Evolutionary conservation across 2,113 vertebrate species (phyloP).

Genomic region (Meleagris gallopavo): DNA sequence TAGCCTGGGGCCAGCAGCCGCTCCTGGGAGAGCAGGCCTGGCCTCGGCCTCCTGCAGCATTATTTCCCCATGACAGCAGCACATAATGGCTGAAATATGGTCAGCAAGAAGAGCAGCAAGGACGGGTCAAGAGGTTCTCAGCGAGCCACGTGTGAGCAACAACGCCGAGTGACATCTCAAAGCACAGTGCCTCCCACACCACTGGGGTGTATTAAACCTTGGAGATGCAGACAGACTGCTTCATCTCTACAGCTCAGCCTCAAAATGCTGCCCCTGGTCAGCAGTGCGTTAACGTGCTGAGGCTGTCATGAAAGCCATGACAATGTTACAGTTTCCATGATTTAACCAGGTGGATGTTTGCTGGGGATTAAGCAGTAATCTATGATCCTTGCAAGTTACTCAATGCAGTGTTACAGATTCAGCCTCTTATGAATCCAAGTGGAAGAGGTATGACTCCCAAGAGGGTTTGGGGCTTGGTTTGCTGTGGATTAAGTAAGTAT

Average conservation of each 20-base stretch:
- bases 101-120: slow-evolving; percentile 41
- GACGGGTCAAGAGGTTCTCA: not conserved
- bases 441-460: not conserved
- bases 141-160: not conserved
- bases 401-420: not conserved
- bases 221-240: not conserved
- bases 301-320: slow-evolving; percentile 52
- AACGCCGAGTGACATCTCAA: not conserved
- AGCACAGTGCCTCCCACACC: not conserved
- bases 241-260: not conserved
- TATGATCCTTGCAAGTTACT: not conserved
- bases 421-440: not conserved
- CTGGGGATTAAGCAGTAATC: not conserved
- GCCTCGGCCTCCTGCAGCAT: not conserved
- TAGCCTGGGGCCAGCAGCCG: slow-evolving; percentile 55
- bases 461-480: not conserved
- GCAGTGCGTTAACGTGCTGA: slow-evolving; percentile 12
- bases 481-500: accelerated
- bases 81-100: not conserved
- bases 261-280: slow-evolving; percentile 14
- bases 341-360: slow-evolving; percentile 50
- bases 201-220: not conserved
- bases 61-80: slow-evolving; percentile 17
- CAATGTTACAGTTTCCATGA: slow-evolving; percentile 55
- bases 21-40: slow-evolving; percentile 39